Evolutionary conservation across 2,797 vertebrate species (phyloP), one percentile per base, ranked within the genome.

Genomic region (Clarias laeviceps): DNA sequence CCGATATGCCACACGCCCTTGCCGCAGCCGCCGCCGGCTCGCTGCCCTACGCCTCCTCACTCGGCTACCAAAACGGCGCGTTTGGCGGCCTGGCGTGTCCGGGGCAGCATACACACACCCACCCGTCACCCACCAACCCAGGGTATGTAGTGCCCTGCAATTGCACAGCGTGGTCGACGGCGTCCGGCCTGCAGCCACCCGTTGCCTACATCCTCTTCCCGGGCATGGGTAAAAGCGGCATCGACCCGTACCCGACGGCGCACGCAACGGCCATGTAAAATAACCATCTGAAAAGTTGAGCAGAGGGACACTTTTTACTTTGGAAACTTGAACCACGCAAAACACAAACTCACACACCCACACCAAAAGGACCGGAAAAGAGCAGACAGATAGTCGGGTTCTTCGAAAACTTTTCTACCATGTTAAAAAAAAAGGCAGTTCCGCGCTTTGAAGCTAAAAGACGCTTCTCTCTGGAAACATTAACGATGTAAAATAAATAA

Each of bases 131-230:
- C 87, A 99, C 98, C 89, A 99, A 99, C 95, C 98, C 98, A 66
- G 98, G 98, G 91, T 99, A 99, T 89, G 98, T 99, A 86, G 98
- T 99, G 91, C 98, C 98, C 84, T 99, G 98, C 96, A 99, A 99
- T 97, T 99, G 98, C 97, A 95, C 96, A 22, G 98, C 98, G 92
- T 99, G 98, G 98, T 99, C 98, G 85, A 88, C 98, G 88, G 99
- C 98, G 87, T 82, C 80, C 64, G 99, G 96, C 96, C 96, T 99
- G 97, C 98, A 99, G 93, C 98, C 98, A 92, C 98, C 98, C 56
- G 98, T 99, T 94, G 98, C 98, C 95, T 99, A 99, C 97, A 99
- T 99, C 96, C 96, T 99, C 92, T 99, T 99, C 92, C 98, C 98
- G 83, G 98, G 98, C 95, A 99, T 99, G 98, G 97, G 97, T 96